phyloP scores from a whole-genome alignment of 1,140 invertebrate genomes.

The Cepaea nemoralis region DNA sequence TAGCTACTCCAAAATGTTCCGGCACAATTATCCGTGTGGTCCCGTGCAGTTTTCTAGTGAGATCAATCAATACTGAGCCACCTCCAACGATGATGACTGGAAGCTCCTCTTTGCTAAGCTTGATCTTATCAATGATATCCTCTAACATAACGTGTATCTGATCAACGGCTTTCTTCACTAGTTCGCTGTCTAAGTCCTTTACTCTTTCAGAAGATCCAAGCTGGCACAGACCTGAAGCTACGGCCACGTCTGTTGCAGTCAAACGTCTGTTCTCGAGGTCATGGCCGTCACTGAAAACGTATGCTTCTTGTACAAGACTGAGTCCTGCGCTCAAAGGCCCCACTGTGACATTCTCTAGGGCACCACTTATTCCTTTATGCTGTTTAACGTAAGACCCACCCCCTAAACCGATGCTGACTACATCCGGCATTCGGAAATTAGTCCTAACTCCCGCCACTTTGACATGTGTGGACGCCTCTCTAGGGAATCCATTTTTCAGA shows the following conservation, averaged over 20 bases:
- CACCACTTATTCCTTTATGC: slow-evolving; percentile 6
- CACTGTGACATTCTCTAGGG: slow-evolving; percentile 39
- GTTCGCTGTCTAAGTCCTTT: slow-evolving; percentile 37
- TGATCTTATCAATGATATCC: slow-evolving; percentile 58
- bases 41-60: slow-evolving; percentile 43
- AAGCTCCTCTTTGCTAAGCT: slow-evolving; percentile 51
- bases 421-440: slow-evolving; percentile 68
- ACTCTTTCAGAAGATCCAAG: slow-evolving; percentile 54
- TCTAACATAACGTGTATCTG: slow-evolving; percentile 58
- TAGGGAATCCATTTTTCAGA: slow-evolving; percentile 61
- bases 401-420: slow-evolving; percentile 66
- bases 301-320: slow-evolving; percentile 54
- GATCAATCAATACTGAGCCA: slow-evolving; percentile 49
- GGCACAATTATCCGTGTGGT: slow-evolving; percentile 51
- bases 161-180: slow-evolving; percentile 45
- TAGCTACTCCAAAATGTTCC: slow-evolving; percentile 61
- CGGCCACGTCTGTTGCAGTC: slow-evolving; percentile 67
- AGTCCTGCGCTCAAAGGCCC: slow-evolving; percentile 66
- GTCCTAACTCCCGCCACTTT: slow-evolving; percentile 61
- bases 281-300: slow-evolving; percentile 46
- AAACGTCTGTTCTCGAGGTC: slow-evolving; percentile 36
- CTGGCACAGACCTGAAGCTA: slow-evolving; percentile 53
- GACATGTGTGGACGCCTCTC: slow-evolving; percentile 61
- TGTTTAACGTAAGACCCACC: slow-evolving; percentile 65
- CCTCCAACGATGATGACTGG: slow-evolving; percentile 66